Percentiles rank a stretch among this genome's conserved stretches.
phyloP scores from a whole-genome alignment of 2,888 invertebrate genomes.

The Ophion costatus region DNA sequence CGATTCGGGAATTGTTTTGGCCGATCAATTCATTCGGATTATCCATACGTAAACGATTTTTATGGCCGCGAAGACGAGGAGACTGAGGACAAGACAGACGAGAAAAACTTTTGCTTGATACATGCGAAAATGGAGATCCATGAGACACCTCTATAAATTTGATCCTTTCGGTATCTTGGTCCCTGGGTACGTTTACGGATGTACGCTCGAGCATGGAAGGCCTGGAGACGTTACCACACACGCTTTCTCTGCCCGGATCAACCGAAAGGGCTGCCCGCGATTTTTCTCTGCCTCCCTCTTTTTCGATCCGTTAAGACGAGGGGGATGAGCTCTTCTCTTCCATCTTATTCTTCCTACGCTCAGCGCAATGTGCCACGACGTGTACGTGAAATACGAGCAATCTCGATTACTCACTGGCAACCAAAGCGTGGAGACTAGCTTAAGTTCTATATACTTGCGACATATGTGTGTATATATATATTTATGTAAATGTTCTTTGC shows the following conservation, averaged over 20 bases:
- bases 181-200: slow-evolving; percentile 12
- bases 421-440: slow-evolving; percentile 41
- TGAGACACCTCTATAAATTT: not conserved
- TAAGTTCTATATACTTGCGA: slow-evolving; percentile 12
- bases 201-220: not conserved
- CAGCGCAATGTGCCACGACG: not conserved
- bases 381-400: slow-evolving; percentile 23
- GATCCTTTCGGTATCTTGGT: slow-evolving; percentile 33
- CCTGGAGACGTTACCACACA: slow-evolving; percentile 48
- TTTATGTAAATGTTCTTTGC: slow-evolving; percentile 13
- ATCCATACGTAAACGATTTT: slow-evolving; percentile 54
- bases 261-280: not conserved
- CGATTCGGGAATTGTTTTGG: not conserved
- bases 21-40: slow-evolving; percentile 57
- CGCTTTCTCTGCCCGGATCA: slow-evolving; percentile 17
- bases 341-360: slow-evolving; percentile 10
- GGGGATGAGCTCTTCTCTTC: slow-evolving; percentile 25
- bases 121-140: slow-evolving; percentile 33
- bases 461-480: not conserved
- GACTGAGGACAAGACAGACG: slow-evolving; percentile 53
- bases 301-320: slow-evolving; percentile 26
- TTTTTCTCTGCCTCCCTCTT: not conserved
- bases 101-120: slow-evolving; percentile 60
- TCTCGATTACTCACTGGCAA: slow-evolving; percentile 40
- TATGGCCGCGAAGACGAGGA: slow-evolving; percentile 58